Evolutionary conservation across 2,888 invertebrate genomes (phyloP).

Genomic region (Oscheius sp.): DNA sequence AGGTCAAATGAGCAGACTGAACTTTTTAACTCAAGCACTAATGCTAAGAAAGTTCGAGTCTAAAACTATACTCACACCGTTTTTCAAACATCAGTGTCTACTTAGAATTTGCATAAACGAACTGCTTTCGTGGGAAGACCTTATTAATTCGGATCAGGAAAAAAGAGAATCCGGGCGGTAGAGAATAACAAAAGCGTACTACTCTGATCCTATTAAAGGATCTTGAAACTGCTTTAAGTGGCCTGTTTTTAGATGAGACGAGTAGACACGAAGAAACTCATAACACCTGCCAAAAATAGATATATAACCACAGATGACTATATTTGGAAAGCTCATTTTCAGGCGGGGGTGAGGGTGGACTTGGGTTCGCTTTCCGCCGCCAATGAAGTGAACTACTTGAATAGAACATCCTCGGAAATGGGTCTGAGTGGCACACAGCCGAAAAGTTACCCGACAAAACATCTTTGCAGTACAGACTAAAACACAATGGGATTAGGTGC

Average conservation of each 20-base stretch:
- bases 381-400: slow-evolving; percentile 5
- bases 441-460: no score
- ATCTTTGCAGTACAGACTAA: no score
- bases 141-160: not conserved
- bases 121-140: slow-evolving; percentile 8
- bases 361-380: not conserved
- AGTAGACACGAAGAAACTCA: not conserved
- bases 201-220: slow-evolving; percentile 5
- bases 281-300: slow-evolving; percentile 6
- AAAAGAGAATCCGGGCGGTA: not conserved
- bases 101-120: slow-evolving; percentile 28
- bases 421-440: no score
- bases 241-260: no score
- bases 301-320: slow-evolving; percentile 25
- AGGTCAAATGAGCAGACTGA: no score
- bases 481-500: no score
- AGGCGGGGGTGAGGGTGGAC: slow-evolving; percentile 14
- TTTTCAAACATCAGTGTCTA: slow-evolving; percentile 26
- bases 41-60: no score
- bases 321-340: slow-evolving; percentile 30
- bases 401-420: no score
- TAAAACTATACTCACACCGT: no score
- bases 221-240: no score
- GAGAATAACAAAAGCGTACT: not conserved
- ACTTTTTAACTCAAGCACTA: no score